Evolutionary conservation across 2,797 vertebrate genomes (phyloP), one percentile per base, ranked within the genome.

Genomic region (Helicolenus hilgendorfi): DNA sequence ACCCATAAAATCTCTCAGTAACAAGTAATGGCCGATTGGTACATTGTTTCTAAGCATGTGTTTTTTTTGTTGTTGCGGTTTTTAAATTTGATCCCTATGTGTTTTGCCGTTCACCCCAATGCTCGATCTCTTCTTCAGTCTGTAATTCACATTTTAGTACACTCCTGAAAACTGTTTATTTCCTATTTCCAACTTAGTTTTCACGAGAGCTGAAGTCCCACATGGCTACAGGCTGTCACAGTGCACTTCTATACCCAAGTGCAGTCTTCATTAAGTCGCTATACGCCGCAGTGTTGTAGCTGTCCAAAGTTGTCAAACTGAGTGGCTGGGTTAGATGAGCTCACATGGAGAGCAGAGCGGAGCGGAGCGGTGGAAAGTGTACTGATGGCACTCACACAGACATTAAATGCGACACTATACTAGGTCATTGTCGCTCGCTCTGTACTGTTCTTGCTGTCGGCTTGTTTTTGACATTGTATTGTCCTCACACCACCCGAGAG

Each of bases 1-100:
- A 91, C 77, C 81, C 90, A 84, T 96, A 92, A 96, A 95, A 81
- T 75, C 87, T 85, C 65, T 87, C 83, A 77, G 80, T 72, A 82
- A 86, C 22, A 14, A 81, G 77, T 95, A 94, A 95, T 89, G 81
- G 91, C 22, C 31, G 81, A 84, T 87, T 65, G 83, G 55, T 38
- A 36, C 77, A 26, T 70, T 71, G 15, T 20, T 76, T 77, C 81
- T 22, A 79, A 83, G 45, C 53, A 26, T 79, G 65, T 45, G 18
- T 58, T 4, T 55, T 55, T 55, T 49, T 22, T 55, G 4, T 49
- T 22, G 15, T 55, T 83, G 14, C 26, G 26, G 1, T 69, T 79
- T 74, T 63, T 29, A 59, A 58, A 59, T 79, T 26, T 62, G 55
- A 81, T 87, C 65, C 29, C 38, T 14, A 0, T 53, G 29, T 31